Evolutionary conservation across 2,888 invertebrate species (phyloP).

Genomic region (Eurytoma californica): DNA sequence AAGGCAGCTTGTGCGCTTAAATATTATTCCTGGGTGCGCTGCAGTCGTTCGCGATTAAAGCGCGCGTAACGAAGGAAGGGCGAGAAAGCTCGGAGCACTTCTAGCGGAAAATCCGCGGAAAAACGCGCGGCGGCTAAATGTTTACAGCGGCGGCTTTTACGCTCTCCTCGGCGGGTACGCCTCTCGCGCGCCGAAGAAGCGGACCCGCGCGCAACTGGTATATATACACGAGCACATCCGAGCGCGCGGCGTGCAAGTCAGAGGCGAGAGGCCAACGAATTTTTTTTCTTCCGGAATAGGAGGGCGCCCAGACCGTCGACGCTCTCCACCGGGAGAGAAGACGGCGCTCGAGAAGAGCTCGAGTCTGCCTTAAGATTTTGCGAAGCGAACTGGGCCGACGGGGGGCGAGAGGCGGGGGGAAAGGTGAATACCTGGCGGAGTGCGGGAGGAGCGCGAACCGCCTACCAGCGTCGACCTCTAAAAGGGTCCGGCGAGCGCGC

Average conservation of each 20-base stretch:
- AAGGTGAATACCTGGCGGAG: conserved; percentile 3
- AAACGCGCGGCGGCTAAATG: conserved; percentile 42
- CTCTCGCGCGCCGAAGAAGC: not conserved
- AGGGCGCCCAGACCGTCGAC: not conserved
- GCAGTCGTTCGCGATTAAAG: conserved; percentile 42
- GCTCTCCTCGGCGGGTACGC: conserved; percentile 5
- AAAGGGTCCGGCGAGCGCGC: conserved; percentile 29
- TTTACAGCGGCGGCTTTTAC: conserved; percentile 50
- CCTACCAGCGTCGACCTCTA: conserved; percentile 34
- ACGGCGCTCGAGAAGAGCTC: not conserved
- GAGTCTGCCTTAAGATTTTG: conserved; percentile 26
- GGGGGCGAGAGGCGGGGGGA: not conserved
- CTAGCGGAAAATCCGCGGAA: conserved; percentile 46
- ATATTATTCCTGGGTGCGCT: conserved; percentile 33
- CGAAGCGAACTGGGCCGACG: conserved; percentile 15
- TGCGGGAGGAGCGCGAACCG: not conserved
- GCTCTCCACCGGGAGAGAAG: not conserved
- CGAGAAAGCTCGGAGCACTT: conserved; percentile 20
- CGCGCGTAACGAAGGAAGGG: conserved; percentile 34
- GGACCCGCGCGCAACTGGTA: conserved; percentile 15
- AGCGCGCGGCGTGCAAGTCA: not conserved
- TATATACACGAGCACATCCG: conserved; percentile 1
- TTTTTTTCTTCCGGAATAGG: conserved; percentile 10
- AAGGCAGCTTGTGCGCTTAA: conserved; percentile 13
- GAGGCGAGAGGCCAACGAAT: conserved; percentile 23